phyloP scores from a whole-genome alignment of 2,888 invertebrate genomes.

The Volucella zonaria region DNA sequence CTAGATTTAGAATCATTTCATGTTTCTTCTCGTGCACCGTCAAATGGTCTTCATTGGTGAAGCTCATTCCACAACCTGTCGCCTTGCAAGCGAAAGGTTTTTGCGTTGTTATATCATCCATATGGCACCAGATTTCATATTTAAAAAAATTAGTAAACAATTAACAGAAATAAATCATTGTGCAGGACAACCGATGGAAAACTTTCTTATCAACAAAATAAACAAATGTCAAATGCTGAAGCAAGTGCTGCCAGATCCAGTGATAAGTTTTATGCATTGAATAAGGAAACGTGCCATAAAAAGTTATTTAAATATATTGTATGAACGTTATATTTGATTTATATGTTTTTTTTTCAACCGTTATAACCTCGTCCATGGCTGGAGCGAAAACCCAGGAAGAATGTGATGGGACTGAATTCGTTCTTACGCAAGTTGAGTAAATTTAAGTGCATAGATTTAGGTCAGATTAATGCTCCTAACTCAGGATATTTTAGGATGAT shows the following conservation, averaged over 20 bases:
- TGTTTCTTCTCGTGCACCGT: constrained; percentile 92
- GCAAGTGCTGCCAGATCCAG: constrained; percentile 47
- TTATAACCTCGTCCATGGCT: too few relatives aligned
- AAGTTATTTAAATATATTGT: too few relatives aligned
- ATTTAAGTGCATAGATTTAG: too few relatives aligned
- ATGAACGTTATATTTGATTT: too few relatives aligned
- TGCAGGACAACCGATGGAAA: constrained; percentile 8
- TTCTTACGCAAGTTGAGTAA: too few relatives aligned
- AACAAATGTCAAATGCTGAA: constrained; percentile 32
- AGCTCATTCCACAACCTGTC: constrained; percentile 89
- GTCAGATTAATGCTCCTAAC: too few relatives aligned
- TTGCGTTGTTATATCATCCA: constrained; percentile 80
- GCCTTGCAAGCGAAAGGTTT: constrained; percentile 89
- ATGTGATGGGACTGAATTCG: too few relatives aligned
- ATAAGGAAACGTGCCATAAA: too few relatives aligned
- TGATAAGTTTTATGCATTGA: too few relatives aligned
- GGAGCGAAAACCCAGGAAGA: too few relatives aligned
- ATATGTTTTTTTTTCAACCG: too few relatives aligned
- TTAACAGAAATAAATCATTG: constrained; percentile 11
- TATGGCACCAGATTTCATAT: constrained; percentile 46
- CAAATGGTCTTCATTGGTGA: constrained; percentile 91
- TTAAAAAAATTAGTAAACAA: constrained; percentile 26
- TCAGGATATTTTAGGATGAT: too few relatives aligned
- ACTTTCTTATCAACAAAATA: constrained; percentile 61
- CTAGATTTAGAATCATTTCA: constrained; percentile 91